phyloP scores from a whole-genome alignment of 2,888 invertebrate genomes.

The Itoplectis maculator region DNA sequence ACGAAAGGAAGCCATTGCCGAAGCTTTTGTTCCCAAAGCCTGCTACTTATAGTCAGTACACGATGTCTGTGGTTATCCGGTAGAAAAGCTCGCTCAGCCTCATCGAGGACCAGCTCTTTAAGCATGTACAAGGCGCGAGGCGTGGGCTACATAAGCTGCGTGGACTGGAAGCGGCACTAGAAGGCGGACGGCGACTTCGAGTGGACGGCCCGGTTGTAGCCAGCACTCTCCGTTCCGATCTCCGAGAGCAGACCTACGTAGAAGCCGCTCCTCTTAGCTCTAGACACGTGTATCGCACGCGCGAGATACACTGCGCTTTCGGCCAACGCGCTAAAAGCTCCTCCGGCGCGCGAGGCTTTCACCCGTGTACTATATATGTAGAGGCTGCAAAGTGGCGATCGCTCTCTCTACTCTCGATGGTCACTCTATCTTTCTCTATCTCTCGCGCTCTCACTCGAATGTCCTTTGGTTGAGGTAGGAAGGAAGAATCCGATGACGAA shows the following conservation, averaged over 20 bases:
- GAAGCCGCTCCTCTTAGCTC: constrained; percentile 36
- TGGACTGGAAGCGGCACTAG: constrained; percentile 14
- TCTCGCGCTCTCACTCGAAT: background rate
- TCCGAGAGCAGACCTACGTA: constrained; percentile 3
- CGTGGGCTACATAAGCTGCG: too few relatives aligned
- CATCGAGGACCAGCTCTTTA: too few relatives aligned
- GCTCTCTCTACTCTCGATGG: constrained; percentile 3
- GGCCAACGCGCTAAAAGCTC: constrained; percentile 53
- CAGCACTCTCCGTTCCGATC: constrained; percentile 41
- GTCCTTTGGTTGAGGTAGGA: background rate
- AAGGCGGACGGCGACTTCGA: constrained; percentile 20
- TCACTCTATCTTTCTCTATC: too few relatives aligned
- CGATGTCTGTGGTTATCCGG: too few relatives aligned
- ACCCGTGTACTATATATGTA: background rate
- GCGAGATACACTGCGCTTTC: constrained; percentile 27
- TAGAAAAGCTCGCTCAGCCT: too few relatives aligned
- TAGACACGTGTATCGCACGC: constrained; percentile 41
- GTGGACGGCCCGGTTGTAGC: constrained; percentile 19
- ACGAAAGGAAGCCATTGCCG: too few relatives aligned
- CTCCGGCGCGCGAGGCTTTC: constrained; percentile 29
- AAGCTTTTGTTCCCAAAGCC: too few relatives aligned
- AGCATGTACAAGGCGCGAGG: too few relatives aligned
- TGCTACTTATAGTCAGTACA: too few relatives aligned
- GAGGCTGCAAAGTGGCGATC: constrained; percentile 32
- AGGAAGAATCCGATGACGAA: background rate